Evolutionary conservation across 1,140 invertebrate species (phyloP).

Genomic region (Trichonephila clavata): DNA sequence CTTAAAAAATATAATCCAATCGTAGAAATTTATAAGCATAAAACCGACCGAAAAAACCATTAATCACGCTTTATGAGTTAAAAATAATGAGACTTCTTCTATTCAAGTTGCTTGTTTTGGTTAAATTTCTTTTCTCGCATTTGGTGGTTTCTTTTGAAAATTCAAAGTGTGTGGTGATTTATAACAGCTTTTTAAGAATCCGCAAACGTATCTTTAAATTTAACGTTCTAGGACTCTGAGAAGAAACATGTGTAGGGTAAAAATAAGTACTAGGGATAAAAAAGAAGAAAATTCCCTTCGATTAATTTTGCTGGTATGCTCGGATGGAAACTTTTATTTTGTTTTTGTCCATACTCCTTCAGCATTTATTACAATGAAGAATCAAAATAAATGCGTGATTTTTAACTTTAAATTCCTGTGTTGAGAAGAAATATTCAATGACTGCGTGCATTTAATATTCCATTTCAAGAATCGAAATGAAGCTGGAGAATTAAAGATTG

Average conservation of each 20-base stretch:
- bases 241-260: slow-evolving; percentile 7
- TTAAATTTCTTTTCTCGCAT: background rate
- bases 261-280: background rate
- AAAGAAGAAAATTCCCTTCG: background rate
- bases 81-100: background rate
- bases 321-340: too few relatives aligned
- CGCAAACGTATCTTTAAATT: background rate
- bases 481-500: too few relatives aligned
- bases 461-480: too few relatives aligned
- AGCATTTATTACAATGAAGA: too few relatives aligned
- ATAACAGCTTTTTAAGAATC: slow-evolving; percentile 7
- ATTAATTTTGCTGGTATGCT: background rate
- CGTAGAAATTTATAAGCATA: background rate
- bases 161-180: background rate
- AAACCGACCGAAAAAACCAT: background rate
- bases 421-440: too few relatives aligned
- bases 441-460: too few relatives aligned
- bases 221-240: background rate
- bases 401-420: too few relatives aligned
- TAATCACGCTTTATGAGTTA: background rate
- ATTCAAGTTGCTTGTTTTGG: background rate
- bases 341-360: too few relatives aligned
- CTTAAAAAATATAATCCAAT: background rate
- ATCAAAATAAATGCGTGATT: too few relatives aligned
- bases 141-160: background rate